Conservation (phyloP, 2,113 vertebrate genomes). For the Sialia sialis region DNA sequence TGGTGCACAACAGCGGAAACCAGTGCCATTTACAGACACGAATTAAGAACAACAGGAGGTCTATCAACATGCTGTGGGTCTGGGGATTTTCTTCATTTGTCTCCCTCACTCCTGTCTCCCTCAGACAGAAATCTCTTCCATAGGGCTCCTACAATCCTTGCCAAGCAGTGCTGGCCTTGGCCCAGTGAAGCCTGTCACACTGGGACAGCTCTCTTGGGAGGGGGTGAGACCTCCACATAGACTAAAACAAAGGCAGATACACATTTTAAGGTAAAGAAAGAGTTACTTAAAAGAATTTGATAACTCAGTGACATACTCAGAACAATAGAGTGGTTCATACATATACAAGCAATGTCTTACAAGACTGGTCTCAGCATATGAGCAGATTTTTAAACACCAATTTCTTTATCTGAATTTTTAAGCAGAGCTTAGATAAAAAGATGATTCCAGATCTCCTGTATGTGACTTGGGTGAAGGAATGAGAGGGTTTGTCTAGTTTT, state of each 20-base stretch:
- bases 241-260: neutral
- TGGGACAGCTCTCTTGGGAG: neutral
- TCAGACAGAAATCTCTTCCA: neutral
- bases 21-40: neutral
- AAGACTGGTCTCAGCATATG: neutral
- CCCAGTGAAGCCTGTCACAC: neutral
- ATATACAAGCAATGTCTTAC: neutral
- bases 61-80: neutral
- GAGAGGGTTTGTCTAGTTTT: neutral
- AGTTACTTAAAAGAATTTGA: neutral
- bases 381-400: neutral
- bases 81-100: conserved; percentile 27
- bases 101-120: neutral
- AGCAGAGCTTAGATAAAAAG: neutral
- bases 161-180: neutral
- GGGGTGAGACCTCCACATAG: neutral
- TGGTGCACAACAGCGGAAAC: conserved; percentile 18
- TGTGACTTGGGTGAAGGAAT: neutral
- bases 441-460: neutral
- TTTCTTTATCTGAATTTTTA: neutral
- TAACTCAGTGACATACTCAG: neutral
- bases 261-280: neutral
- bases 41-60: conserved; percentile 50
- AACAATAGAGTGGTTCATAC: neutral
- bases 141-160: rapidly evolving